Base-by-base conservation (phyloP, 2,113 vertebrate species). In the Furnarius figulus region DNA sequence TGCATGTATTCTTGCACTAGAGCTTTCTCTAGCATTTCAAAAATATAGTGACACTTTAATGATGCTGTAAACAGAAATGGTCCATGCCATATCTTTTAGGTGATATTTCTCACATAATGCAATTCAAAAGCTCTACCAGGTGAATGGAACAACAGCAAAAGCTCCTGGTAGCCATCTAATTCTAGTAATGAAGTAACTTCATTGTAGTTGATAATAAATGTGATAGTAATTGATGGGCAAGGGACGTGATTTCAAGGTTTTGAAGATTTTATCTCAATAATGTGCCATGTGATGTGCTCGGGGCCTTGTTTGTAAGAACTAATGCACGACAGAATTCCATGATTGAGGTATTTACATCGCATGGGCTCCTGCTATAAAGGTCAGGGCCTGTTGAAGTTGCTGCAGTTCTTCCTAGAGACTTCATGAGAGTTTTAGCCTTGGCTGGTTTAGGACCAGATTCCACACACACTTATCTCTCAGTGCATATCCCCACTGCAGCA, bases 41-140 rank as follows among this genome's bases (percentile, higher is more conserved):
- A 95, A 96, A 87, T 92, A 80, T 4, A 79, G 85, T 81, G 92
- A 71, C 85, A 83, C 85, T 97, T 96, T 96, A 92, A 97, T 72
- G 87, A 87, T 52, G 91, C 47, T 74, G 76, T 93, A 87, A 96
- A 95, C 55, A 93, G 91, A 89, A 91, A 46, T 47, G 58, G 80
- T 87, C 46, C 35, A 79, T n/a, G 59, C 23, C 23, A 0, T 42
- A 46, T 88, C 58, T 89, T 78, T 89, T 52, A 85, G 79, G 76
- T 74, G 66, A 68, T 92, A 82, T 85, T 95, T 94, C 85, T 88
- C 59, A 80, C 53, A 78, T 71, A 90, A 91, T 25, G 42, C 52
- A 61, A 85, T 85, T 82, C 74, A 72, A 74, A 96, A 93, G 14
- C 55, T 90, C 49, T n/a, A 47, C 27, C 47, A 62, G 75, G 46